Evolutionary conservation across 2,113 vertebrate species (phyloP), one percentile per base, ranked within the genome.

Genomic region (Pandion haliaetus): DNA sequence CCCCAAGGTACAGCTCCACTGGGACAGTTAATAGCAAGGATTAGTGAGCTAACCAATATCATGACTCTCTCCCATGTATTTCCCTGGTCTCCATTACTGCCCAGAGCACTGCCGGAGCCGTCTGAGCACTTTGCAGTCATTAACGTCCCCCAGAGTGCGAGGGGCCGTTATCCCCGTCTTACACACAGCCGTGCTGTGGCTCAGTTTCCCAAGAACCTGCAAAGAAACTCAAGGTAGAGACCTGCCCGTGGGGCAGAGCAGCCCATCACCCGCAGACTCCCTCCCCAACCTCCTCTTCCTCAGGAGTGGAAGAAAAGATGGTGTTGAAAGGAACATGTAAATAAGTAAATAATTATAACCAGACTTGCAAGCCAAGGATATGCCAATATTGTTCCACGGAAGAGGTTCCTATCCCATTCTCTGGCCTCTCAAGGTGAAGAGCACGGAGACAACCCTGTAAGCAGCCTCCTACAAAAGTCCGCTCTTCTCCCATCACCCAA

Each of bases 261-360:
- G 12, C 38, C 58, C 65, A 11, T 15, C 1, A 1, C 12, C 44
- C 21, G n/a, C 0, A 0, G 12, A 8, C 23, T 24, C 24, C 47
- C 36, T 78, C 29, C 62, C 18, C 66, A 38, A 3, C 17, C 47
- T 62, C 52, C 34, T 72, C 59, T 32, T 84, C 38, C 70, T 76
- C 32, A 3, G 23, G 14, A 55, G n/a, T 0, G 20, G 44, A 44
- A 59, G 57, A 19, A 71, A 6, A 24, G 18, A 21, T 2, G 61
- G 12, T 6, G 17, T 28, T 50, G 23, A 14, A 14, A 54, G 55
- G 55, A 25, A 42, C 1, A 2, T 10, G 45, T 16, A 15, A 69
- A 44, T 10, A 55, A 16, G 14, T 14, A 40, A 40, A 55, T 34
- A 8, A 26, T 14, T 8, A 19, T 2, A 67, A 58, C 4, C 3